Base-by-base conservation (phyloP, 2,888 invertebrate genomes). In the Prosopocoilus inquinatus region DNA sequence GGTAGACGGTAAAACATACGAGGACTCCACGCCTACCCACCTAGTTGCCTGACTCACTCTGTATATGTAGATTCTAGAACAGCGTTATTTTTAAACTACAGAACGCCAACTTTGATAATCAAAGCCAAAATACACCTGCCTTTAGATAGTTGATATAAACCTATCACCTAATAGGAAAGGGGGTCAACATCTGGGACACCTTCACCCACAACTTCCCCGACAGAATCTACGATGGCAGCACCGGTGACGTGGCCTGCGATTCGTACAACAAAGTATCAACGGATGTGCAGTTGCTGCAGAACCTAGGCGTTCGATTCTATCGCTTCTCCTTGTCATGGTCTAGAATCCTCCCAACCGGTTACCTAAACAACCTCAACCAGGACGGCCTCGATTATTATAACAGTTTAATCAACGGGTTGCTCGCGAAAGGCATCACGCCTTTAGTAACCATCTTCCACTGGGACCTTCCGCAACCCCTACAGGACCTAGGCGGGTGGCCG, bases 291-390 rank as follows among this genome's bases (percentile, higher is more conserved):
- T 71, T 86, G 41, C 67, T 88, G 54, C 79, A 78, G 50, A 68
- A 80, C 15, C 71, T 88, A 1, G 84, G 84, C 0, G 81, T 83
- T 2, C 64, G 76, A 53, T 80, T 78, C 68, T 85, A 85, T 69
- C 75, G 85, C 13, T 82, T 86, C 67, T 85, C 85, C 0, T 71
- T 86, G 12, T 82, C 87, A 54, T 89, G 89, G 89, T 73, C 87
- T 0, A 78, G 89, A 64, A 79, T 90, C 16, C 71, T 89, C 38
- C 87, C 88, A 0, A 80, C 76, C 47, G 88, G 67, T 5, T 73
- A 80, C 7, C 72, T 77, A 59, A 80, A 81, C 73, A 74, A 67
- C 55, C 74, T 87, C 35, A 87, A 86, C 70, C 77, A 78, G 75
- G 74, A 72, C 1, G 89, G 87, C 3, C 74, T 89, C 20, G 70